Evolutionary conservation across 2,797 vertebrate species (phyloP), one percentile per base, ranked within the genome.

Genomic region (Paguma larvata): DNA sequence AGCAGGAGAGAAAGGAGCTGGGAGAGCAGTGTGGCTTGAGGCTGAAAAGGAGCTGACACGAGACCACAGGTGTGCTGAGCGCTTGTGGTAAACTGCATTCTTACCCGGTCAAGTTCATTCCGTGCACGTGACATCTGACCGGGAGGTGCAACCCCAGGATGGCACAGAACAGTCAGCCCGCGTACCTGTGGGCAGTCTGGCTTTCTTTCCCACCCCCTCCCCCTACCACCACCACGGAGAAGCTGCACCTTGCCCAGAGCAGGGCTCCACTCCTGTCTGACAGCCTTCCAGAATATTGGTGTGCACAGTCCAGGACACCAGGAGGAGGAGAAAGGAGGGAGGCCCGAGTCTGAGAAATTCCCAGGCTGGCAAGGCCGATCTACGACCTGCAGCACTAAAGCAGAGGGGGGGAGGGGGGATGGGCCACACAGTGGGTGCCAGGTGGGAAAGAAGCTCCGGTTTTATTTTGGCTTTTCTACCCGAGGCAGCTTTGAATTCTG

Each of bases 401-500:
- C 27, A 18, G 16, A 30, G 34, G 48, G 10, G 21, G 18, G 3
- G 18, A 23, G 38, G 16, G 32, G 44, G 41, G 68, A 86, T 32
- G 11, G 51, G 27, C 25, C 5, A 67, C 11, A 11, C 34, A 9
- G 0, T 10, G 11, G 21, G 1, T 23, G 25, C 12, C 34, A 5
- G 21, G 46, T 7, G 2, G 10, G 1, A 3, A 46, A 38, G 34
- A 63, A 89, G 25, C 19, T 6, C 46, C 44, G n/a, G 51, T 6
- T 23, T 30, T 38, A 38, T 51, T 62, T 3, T 44, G 67, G n/a
- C 38, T 77, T 48, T 62, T 62, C 16, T 23, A 15, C 18, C 13
- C 16, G 18, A 27, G 34, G 68, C 41, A 94, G 59, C 41, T 87
- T 62, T 62, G 34, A 86, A 82, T 83, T 82, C 83, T 44, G 27